phyloP scores from a whole-genome alignment of 1,140 invertebrate genomes.

The Portunus trituberculatus region DNA sequence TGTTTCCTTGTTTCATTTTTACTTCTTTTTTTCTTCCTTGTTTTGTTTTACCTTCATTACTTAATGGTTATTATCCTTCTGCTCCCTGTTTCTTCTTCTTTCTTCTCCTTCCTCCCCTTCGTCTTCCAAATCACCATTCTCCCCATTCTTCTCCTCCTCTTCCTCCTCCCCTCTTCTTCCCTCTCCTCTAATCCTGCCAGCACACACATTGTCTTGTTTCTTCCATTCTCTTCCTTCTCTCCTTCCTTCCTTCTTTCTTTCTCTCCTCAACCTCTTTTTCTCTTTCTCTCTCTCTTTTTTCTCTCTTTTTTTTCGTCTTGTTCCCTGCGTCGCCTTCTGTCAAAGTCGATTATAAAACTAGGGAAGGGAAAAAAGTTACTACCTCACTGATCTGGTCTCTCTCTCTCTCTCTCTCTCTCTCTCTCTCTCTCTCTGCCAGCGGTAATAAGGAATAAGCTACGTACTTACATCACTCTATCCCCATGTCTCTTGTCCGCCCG shows the following conservation, averaged over 20 bases:
- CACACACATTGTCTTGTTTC: not conserved
- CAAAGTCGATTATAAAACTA: not conserved
- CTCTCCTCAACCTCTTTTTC: not conserved
- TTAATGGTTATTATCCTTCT: not conserved
- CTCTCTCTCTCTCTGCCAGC: too few relatives aligned
- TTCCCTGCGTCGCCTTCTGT: not conserved
- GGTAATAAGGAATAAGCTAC: too few relatives aligned
- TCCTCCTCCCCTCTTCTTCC: not conserved
- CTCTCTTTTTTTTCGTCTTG: not conserved
- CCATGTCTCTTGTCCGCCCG: not conserved
- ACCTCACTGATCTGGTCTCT: not conserved
- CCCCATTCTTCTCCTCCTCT: not conserved
- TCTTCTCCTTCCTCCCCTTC: not conserved
- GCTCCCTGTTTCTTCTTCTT: not conserved
- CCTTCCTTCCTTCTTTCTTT: not conserved
- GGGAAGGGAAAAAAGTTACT: not conserved
- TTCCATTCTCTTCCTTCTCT: not conserved
- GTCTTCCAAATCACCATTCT: not conserved
- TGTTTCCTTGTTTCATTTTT: not conserved
- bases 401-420: too few relatives aligned
- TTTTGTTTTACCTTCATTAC: not conserved
- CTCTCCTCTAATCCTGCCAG: not conserved
- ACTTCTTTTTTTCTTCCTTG: not conserved
- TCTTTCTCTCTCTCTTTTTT: not conserved
- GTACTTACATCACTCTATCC: not conserved